Evolutionary conservation across 2,888 invertebrate species (phyloP), one percentile per base, ranked within the genome.

Genomic region (Cenopis cana): DNA sequence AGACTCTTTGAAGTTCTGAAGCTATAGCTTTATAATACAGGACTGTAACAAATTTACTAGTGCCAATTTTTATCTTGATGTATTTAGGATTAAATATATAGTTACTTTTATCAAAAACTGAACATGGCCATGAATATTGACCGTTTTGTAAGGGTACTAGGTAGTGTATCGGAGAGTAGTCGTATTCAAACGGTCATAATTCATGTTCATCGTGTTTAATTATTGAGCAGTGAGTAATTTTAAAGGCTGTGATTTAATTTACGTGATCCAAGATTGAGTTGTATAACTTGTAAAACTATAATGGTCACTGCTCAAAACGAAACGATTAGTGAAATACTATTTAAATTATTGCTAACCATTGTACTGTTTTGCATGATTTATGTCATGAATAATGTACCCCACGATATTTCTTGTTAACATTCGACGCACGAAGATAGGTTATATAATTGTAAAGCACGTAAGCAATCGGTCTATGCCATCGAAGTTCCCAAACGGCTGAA

Each of bases 231-330:
- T 78, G 82, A 88, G 88, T 86, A 69, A 71, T 74, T n/a, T 81
- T 88, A 79, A 89, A 85, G 92, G 93, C 93, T 93, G 93, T 93
- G 93, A 93, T 85, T 91, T 89, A 83, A 81, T 91, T 91, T 89
- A 82, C 85, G 82, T 83, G 81, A 82, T 85, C 81, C 57, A 57
- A 36, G n/a, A 38, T 69, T 64, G 56, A 64, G 62, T 69, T 56
- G 50, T 62, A 36, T 57, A 54, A 61, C 46, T 33, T n/a, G n/a
- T n/a, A n/a, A n/a, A n/a, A n/a, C n/a, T n/a, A 38, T 18, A 68
- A 77, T 77, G 72, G 77, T 79, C 79, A 77, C 66, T 76, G 80
- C 77, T 82, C 79, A 81, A 78, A 75, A 78, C 67, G 74, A 76
- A 59, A 38, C 10, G 56, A 36, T 24, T 64, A 20, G 18, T 14